Percentiles rank a stretch among this genome's conserved stretches.
These are phyloP conservation scores for Scaptomyza flava DNA, from an alignment of 2,888 invertebrate genomes.

Conservation along the genomic window DNA sequence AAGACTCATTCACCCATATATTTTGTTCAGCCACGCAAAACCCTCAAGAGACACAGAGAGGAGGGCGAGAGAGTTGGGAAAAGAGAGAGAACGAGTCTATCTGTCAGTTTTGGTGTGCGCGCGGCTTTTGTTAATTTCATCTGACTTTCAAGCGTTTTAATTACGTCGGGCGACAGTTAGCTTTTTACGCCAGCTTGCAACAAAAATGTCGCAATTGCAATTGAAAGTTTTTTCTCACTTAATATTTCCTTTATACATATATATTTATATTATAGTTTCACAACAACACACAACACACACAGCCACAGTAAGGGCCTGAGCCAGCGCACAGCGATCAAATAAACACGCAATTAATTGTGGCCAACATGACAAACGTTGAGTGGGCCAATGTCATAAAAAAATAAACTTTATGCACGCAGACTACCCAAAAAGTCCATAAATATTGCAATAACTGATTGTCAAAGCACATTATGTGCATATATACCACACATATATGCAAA, in stretches of 20 bases:
- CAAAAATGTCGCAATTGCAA: constrained; percentile 38
- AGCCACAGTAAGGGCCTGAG: neutral
- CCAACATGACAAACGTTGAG: constrained; percentile 38
- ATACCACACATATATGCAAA: neutral
- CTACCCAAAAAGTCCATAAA: constrained; percentile 38
- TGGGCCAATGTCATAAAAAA: constrained; percentile 38
- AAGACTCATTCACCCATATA: neutral
- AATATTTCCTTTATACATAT: constrained; percentile 8
- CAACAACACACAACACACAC: constrained; percentile 1
- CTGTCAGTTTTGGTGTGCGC: constrained; percentile 22
- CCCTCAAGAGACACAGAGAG: neutral
- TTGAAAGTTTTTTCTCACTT: constrained; percentile 21
- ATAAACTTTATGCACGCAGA: constrained; percentile 18
- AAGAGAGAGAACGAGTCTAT: neutral
- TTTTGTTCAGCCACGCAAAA: neutral
- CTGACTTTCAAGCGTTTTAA: constrained; percentile 55
- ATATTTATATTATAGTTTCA: neutral
- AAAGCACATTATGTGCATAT: neutral
- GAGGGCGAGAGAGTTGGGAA: neutral
- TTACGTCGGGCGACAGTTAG: constrained; percentile 35
- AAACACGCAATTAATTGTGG: constrained; percentile 71
- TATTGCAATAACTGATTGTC: constrained; percentile 20
- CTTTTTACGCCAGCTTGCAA: constrained; percentile 17
- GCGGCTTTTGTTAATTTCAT: constrained; percentile 55
- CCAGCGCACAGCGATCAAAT: constrained; percentile 34